phyloP scores from a whole-genome alignment of 2,113 vertebrate genomes.

The Gorsachius goisagi region DNA sequence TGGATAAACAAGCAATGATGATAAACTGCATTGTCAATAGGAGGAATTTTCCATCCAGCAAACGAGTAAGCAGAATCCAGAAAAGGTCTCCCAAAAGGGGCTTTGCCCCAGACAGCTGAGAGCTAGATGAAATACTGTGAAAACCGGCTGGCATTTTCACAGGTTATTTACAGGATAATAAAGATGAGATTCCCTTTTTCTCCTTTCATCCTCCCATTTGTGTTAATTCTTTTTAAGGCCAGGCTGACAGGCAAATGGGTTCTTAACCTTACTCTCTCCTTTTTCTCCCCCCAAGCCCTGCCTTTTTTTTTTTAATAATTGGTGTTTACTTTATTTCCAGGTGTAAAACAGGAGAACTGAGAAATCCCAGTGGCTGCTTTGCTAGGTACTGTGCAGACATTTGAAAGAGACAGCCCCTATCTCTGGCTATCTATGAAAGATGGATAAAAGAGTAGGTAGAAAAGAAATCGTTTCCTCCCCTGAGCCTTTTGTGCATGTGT shows the following conservation, averaged over 20 bases:
- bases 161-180: background rate
- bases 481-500: fast-evolving
- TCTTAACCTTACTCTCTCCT: background rate
- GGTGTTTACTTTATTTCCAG: background rate
- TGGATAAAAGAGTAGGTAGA: background rate
- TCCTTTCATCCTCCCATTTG: background rate
- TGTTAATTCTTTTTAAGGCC: background rate
- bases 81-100: background rate
- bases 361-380: background rate
- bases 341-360: background rate
- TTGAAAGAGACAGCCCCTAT: background rate
- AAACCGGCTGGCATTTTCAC: background rate
- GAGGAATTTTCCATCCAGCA: background rate
- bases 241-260: background rate
- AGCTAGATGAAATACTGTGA: background rate
- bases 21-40: background rate
- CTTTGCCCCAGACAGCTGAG: background rate
- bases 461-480: background rate
- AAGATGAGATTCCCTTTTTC: background rate
- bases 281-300: fast-evolving
- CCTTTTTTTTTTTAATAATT: background rate
- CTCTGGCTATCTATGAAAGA: background rate
- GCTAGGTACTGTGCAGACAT: background rate
- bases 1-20: background rate
- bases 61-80: background rate